Base-by-base conservation (phyloP, 2,888 invertebrate genomes). In the Gortyna flavago region DNA sequence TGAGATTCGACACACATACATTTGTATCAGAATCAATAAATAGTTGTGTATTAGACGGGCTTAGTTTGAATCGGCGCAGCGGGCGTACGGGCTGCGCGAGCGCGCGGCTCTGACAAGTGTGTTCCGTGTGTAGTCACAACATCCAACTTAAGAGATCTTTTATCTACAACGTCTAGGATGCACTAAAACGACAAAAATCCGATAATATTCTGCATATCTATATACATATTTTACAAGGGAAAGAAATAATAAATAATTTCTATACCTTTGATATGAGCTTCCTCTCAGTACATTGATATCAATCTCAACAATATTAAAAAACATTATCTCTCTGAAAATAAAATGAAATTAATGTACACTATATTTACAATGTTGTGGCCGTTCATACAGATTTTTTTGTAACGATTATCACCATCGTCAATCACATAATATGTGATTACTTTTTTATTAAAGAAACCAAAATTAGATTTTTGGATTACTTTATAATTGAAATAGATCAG, bases 181-280 rank as follows among this genome's bases (percentile, higher is more conserved):
- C 90, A 93, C 93, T 94, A 93, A 92, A 93, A 91, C 82, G 91
- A 90, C 92, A 89, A 91, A 90, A 92, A 90, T 90, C 91, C 90
- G 92, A 92, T 91, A 91, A 83, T 89, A 91, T 92, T 92, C 91
- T 93, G 93, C 93, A 92, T 91, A 93, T 92, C 90, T 96, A 96
- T 96, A 95, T 96, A 96, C 96, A 96, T 96, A 95, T 95, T 94
- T 93, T 96, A 96, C 96, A 96, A 94, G 93, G 93, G 90, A 94
- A 93, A 93, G 93, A 95, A 95, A 95, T 91, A 92, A 95, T 94
- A 94, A 94, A 94, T 93, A 93, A 93, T 94, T 95, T 94, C 94
- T 94, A 94, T 93, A 93, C 94, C 93, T 95, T 94, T 95, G 96
- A 96, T 95, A 96, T 96, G 96, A 95, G 95, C 95, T 92, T 93